Evolutionary conservation across 1,140 invertebrate species (phyloP).

Genomic region (Ceratina calcarata): DNA sequence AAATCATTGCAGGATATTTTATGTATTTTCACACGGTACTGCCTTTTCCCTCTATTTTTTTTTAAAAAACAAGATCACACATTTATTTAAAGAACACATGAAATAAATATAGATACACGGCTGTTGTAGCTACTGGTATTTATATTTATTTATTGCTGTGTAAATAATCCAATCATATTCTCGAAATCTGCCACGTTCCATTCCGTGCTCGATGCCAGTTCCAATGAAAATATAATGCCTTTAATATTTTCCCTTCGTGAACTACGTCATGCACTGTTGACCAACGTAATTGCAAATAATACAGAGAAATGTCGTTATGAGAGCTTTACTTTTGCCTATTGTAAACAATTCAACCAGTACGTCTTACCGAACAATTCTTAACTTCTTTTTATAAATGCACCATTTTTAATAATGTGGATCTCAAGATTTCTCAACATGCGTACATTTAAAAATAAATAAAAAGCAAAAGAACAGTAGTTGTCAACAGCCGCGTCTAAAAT

Average conservation of each 20-base stretch:
- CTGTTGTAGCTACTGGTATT: not conserved
- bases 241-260: not conserved
- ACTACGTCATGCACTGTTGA: not conserved
- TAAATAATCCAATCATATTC: constrained; percentile 4
- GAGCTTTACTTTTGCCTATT: not conserved
- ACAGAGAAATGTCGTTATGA: not conserved
- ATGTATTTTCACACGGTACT: no score
- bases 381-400: not conserved
- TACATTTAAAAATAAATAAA: not conserved
- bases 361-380: no score
- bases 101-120: not conserved
- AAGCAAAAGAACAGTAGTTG: no score
- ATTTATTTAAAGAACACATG: not conserved
- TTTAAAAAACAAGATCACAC: not conserved
- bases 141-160: constrained; percentile 16
- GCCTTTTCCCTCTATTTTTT: not conserved
- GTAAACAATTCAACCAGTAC: not conserved
- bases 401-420: no score
- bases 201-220: not conserved
- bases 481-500: not conserved
- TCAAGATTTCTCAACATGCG: no score
- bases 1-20: no score
- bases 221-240: constrained; percentile 6
- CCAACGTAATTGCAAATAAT: not conserved
- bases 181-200: not conserved